A percentile compares a stretch with the other conserved stretches of the same genome.
phyloP scores from a whole-genome alignment of 2,113 vertebrate genomes.

The Periophthalmus modestus region DNA sequence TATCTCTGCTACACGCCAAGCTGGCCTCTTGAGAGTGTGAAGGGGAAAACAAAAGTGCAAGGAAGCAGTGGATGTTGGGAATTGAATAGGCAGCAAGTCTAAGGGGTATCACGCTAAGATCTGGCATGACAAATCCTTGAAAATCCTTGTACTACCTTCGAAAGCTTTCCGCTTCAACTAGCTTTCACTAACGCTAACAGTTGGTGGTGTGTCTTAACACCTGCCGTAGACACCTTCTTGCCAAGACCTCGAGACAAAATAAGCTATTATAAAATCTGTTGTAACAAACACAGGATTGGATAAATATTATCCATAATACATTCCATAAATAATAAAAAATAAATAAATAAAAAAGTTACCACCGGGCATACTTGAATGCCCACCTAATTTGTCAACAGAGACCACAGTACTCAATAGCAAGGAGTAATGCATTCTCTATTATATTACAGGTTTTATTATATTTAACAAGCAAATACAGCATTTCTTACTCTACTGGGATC shows the following conservation, averaged over 20 bases:
- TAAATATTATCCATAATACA: not conserved
- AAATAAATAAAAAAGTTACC: not conserved
- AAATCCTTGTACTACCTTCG: constrained; percentile 20
- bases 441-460: too few species aligned
- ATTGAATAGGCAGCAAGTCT: constrained; percentile 1
- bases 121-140: constrained; percentile 8
- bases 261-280: not conserved
- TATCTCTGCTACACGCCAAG: not conserved
- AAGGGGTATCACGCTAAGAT: not conserved
- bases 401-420: not conserved
- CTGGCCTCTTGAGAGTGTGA: not conserved
- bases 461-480: too few species aligned
- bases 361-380: not conserved
- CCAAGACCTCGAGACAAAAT: not conserved
- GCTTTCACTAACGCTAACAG: not conserved
- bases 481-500: too few species aligned
- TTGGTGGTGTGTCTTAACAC: constrained; percentile 16
- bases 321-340: not conserved
- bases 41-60: not conserved
- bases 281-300: not conserved
- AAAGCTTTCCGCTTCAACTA: not conserved
- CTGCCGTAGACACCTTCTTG: constrained; percentile 1
- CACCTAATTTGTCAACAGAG: not conserved
- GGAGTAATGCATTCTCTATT: too few species aligned
- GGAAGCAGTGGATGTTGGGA: not conserved